A percentile compares a stretch with the other conserved stretches of the same genome.
phyloP scores from a whole-genome alignment of 2,888 invertebrate species.

The Trachelus stipa region DNA sequence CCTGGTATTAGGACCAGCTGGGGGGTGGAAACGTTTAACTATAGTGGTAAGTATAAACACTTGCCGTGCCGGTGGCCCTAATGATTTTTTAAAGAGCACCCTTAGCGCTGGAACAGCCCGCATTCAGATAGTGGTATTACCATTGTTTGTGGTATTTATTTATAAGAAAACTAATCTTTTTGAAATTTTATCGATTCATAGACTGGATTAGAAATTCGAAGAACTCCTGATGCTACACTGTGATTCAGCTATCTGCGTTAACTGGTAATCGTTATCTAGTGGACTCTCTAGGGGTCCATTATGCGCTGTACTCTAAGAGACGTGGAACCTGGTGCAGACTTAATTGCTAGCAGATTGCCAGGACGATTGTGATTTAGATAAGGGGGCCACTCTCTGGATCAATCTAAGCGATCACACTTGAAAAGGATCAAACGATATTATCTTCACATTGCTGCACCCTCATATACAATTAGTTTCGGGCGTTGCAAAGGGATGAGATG shows the following conservation, averaged over 20 bases:
- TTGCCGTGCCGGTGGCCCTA: conserved; percentile 13
- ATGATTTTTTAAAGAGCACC: conserved; percentile 31
- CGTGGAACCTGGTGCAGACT: conserved; percentile 9
- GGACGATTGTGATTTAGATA: conserved; percentile 27
- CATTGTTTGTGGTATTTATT: not conserved
- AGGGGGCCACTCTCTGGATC: not conserved
- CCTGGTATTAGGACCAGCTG: not conserved
- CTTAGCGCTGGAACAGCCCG: not conserved
- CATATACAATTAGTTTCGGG: not conserved
- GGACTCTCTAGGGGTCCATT: not conserved
- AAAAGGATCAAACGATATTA: not conserved
- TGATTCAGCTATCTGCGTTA: not conserved
- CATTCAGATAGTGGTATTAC: not conserved
- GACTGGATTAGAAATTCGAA: not conserved
- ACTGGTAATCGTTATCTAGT: not conserved
- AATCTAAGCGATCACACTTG: not conserved
- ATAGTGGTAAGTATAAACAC: not conserved
- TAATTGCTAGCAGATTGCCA: conserved; percentile 29
- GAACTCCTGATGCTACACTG: not conserved
- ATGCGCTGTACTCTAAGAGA: not conserved
- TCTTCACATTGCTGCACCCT: not conserved
- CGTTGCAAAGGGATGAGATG: not conserved
- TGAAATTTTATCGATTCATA: not conserved
- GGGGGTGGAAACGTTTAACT: not conserved
- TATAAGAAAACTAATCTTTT: not conserved